These are phyloP conservation scores for Cephus sareptanus DNA, from an alignment of 2,888 invertebrate species.

Conservation along the genomic window DNA sequence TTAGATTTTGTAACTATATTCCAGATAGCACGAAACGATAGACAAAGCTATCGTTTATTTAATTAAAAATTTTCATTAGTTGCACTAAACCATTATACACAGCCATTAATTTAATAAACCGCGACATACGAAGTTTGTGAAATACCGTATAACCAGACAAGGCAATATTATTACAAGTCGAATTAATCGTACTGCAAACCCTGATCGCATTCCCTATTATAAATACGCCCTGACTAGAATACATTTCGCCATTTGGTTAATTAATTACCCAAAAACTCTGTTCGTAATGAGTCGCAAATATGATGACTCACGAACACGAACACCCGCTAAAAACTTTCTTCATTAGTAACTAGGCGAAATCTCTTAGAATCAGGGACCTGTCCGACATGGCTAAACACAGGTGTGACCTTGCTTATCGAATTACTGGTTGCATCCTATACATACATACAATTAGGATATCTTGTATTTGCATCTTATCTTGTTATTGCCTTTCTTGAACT, in stretches of 20 bases:
- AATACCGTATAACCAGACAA: neutral
- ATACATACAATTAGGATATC: neutral
- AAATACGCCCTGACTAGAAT: neutral
- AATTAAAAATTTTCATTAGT: slow-evolving; percentile 10
- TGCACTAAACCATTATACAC: neutral
- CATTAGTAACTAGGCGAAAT: neutral
- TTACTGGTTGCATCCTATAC: neutral
- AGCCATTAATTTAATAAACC: neutral
- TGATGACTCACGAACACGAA: neutral
- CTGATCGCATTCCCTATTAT: neutral
- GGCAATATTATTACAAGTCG: neutral
- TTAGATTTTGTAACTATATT: slow-evolving; percentile 6
- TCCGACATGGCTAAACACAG: neutral
- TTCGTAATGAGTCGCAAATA: neutral
- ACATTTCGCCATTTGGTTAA: neutral
- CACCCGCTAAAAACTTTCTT: neutral
- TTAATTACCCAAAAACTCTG: neutral
- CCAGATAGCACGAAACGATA: slow-evolving; percentile 17
- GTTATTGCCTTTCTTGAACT: neutral
- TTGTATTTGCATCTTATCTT: neutral
- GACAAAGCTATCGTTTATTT: slow-evolving; percentile 7
- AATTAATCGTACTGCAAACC: neutral
- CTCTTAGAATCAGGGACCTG: neutral
- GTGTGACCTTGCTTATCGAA: neutral
- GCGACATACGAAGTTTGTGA: neutral